phyloP scores from a whole-genome alignment of 2,888 invertebrate genomes.

The Steinernema scapterisci region DNA sequence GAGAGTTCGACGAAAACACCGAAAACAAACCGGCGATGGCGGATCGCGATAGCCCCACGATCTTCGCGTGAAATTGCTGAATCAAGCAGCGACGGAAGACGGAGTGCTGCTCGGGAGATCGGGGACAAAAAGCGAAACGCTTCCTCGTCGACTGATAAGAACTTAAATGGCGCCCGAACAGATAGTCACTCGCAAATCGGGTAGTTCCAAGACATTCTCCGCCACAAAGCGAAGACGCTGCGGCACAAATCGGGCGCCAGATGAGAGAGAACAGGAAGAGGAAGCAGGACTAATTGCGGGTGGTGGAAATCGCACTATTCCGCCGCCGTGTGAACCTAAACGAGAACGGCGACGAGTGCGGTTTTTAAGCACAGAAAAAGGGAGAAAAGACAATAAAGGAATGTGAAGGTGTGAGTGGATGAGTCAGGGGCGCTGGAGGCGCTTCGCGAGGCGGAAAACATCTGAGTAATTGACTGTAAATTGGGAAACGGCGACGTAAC shows the following conservation, averaged over 20 bases:
- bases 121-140: background rate
- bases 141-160: background rate
- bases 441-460: conserved; percentile 13
- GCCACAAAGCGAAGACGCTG: background rate
- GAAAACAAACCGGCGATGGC: conserved; percentile 28
- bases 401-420: conserved; percentile 9
- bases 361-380: background rate
- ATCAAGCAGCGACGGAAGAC: conserved; percentile 1
- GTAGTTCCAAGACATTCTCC: background rate
- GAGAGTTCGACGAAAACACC: conserved; percentile 13
- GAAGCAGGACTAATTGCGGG: background rate
- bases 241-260: background rate
- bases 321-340: too few relatives aligned
- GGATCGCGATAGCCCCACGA: conserved; percentile 21
- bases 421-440: background rate
- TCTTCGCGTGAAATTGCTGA: conserved; percentile 24
- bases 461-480: conserved; percentile 20
- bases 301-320: too few relatives aligned
- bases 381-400: conserved; percentile 3
- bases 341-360: background rate
- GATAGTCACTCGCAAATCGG: background rate
- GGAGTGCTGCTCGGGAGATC: background rate
- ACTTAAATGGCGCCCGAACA: background rate
- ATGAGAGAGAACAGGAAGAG: background rate
- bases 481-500: background rate